Percentiles rank a stretch among this genome's conserved stretches.
phyloP scores from a whole-genome alignment of 1,140 invertebrate species.

The Drosophila leontia region DNA sequence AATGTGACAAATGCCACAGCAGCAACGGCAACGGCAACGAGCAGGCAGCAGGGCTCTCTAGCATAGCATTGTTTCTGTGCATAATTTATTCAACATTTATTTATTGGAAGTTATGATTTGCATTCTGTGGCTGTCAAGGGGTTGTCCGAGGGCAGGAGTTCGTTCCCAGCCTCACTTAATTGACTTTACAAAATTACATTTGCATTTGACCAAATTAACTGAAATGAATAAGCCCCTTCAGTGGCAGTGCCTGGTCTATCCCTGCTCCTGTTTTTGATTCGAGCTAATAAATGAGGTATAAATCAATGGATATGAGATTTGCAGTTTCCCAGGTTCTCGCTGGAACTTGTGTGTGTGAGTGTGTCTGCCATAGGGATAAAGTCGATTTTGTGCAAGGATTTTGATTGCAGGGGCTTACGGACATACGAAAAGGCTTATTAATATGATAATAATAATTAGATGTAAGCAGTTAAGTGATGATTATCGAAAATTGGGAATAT shows the following conservation, averaged over 20 bases:
- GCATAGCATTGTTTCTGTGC: conserved; percentile 35
- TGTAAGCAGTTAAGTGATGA: not conserved
- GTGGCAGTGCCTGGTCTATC: not conserved
- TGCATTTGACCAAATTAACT: conserved; percentile 66
- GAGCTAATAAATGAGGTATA: conserved; percentile 39
- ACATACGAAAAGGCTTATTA: conserved; percentile 1
- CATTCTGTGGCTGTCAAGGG: conserved; percentile 43
- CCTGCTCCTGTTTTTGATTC: not conserved
- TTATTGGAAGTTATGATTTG: conserved; percentile 80
- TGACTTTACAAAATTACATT: conserved; percentile 79
- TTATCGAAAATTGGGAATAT: not conserved
- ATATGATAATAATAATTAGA: conserved; percentile 24
- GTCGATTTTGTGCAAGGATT: conserved; percentile 10
- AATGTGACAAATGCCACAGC: conserved; percentile 70
- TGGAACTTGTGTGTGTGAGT: not conserved
- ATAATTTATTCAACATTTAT: conserved; percentile 81
- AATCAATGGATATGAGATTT: conserved; percentile 27
- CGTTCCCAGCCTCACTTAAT: conserved; percentile 49
- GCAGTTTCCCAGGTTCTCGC: not conserved
- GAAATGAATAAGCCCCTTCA: conserved; percentile 34
- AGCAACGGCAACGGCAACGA: not conserved
- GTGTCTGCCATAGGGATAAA: not conserved
- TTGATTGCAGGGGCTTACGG: not conserved
- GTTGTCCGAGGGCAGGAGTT: not conserved
- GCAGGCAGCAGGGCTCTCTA: not conserved